Evolutionary conservation across 2,888 invertebrate genomes (phyloP), one percentile per base, ranked within the genome.

Genomic region (Hydrotaea diabolus): DNA sequence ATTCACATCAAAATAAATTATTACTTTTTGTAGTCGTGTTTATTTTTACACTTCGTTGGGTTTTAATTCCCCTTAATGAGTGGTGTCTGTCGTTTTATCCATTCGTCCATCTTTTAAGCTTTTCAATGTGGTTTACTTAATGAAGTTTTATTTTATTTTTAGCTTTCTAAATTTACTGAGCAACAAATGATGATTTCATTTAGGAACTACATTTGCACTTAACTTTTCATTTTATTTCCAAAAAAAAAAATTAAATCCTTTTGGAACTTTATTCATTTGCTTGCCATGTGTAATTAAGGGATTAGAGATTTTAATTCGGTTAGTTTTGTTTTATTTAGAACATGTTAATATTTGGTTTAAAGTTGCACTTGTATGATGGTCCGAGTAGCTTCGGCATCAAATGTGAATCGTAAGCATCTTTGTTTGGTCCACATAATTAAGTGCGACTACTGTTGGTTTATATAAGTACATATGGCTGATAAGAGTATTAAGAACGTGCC

Each of bases 41-140:
- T 31, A 59, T 11, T 13, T 59, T 59, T 59, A 1, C 26, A 7
- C 26, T 59, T 59, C 26, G 59, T 59, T 31, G 59, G 23, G 8
- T 26, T 59, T 59, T 59, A 59, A 59, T 59, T 59, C 59, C 59
- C 2, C n/a, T 59, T 59, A 59, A 59, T 59, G 53, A 17, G 17
- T 53, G 1, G 5, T 53, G 53, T 53, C 53, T 53, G 53, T 17
- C 17, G n/a, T 9, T 17, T n/a, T 53, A 17, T 53, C 53, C 19
- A 17, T 53, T 17, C 19, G 17, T 53, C 17, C 53, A 17, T 53
- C 17, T 17, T 53, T 17, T 53, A 17, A 43, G 43, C 13, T 43
- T 8, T 53, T 49, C 15, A 53, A 53, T 53, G 53, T 53, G 53
- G 53, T 53, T 53, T 53, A 53, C 15, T 49, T 49, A n/a, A n/a